Percentiles rank a stretch among this genome's conserved stretches.
These are phyloP conservation scores for Steinernema hermaphroditum DNA, from an alignment of 2,888 invertebrate genomes.

Conservation along the genomic window DNA sequence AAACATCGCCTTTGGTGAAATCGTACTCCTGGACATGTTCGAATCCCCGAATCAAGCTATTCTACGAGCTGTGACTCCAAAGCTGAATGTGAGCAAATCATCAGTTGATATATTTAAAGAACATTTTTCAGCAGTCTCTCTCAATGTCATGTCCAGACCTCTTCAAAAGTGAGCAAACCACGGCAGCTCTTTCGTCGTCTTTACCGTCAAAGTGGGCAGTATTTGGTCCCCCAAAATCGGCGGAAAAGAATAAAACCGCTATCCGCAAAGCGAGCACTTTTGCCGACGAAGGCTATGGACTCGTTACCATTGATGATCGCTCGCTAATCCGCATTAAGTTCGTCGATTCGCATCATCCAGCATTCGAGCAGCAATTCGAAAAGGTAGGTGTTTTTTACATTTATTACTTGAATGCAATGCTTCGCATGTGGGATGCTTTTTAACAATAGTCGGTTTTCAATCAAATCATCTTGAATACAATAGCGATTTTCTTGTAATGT, in stretches of 20 bases:
- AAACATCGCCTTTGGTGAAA: constrained; percentile 23
- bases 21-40: constrained; percentile 24
- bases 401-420: no score
- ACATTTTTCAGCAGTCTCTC: neutral
- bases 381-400: constrained; percentile 41
- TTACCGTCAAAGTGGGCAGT: constrained; percentile 13
- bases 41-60: constrained; percentile 9
- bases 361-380: constrained; percentile 45
- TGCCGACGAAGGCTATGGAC: constrained; percentile 1
- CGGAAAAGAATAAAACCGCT: neutral
- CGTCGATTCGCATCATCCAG: constrained; percentile 43
- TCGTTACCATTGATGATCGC: neutral
- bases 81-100: neutral
- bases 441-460: no score
- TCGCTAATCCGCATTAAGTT: constrained; percentile 30
- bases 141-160: constrained; percentile 2
- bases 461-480: no score
- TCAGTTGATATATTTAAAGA: neutral
- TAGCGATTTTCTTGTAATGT: no score
- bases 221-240: neutral
- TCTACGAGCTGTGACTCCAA: neutral
- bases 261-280: constrained; percentile 22
- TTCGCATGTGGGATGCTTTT: no score
- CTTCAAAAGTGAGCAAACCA: neutral
- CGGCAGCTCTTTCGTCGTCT: neutral